These are phyloP conservation scores for Bergia puertoricense DNA, from an alignment of 92 coral and sea anemone genomes.

Conservation along the genomic window DNA sequence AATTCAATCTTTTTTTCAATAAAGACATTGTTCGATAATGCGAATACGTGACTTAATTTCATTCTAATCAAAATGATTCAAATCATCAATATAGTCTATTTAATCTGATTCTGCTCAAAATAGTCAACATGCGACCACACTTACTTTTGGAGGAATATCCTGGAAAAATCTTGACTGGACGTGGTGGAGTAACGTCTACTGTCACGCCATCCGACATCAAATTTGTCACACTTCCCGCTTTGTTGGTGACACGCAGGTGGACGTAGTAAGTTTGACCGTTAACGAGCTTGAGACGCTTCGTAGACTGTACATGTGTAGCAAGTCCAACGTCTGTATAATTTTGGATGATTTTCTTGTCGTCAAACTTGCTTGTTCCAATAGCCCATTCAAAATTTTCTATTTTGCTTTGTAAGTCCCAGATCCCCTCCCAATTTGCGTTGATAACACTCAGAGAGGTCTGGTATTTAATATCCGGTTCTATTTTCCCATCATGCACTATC, in stretches of 20 bases:
- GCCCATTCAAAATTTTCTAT: slow-evolving; percentile 89
- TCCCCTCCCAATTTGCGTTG: slow-evolving; percentile 94
- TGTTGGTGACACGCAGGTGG: slow-evolving; percentile 62
- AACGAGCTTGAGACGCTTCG: slow-evolving; percentile 51
- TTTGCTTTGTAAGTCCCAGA: slow-evolving; percentile 90
- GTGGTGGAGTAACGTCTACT: slow-evolving; percentile 79
- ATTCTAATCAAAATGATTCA: too few species aligned
- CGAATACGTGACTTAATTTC: too few species aligned
- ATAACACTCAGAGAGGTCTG: slow-evolving; percentile 73
- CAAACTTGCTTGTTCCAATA: slow-evolving; percentile 63
- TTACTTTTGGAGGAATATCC: slow-evolving; percentile 43
- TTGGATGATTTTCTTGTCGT: slow-evolving; percentile 48
- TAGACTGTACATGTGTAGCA: slow-evolving; percentile 76
- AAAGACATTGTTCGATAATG: too few species aligned
- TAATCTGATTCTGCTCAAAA: too few species aligned
- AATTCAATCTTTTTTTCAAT: too few species aligned
- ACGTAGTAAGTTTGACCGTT: slow-evolving; percentile 80
- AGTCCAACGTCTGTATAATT: slow-evolving; percentile 78
- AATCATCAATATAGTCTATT: too few species aligned
- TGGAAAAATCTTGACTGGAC: slow-evolving; percentile 57
- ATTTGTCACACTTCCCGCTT: slow-evolving; percentile 74
- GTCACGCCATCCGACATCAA: slow-evolving; percentile 87
- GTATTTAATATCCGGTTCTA: slow-evolving; percentile 86
- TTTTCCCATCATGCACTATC: slow-evolving; percentile 83
- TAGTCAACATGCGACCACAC: not conserved